A percentile compares a stretch with the other conserved stretches of the same genome.
These are phyloP conservation scores for Falco berigora DNA, from an alignment of 2,797 vertebrate species.

Conservation along the genomic window DNA sequence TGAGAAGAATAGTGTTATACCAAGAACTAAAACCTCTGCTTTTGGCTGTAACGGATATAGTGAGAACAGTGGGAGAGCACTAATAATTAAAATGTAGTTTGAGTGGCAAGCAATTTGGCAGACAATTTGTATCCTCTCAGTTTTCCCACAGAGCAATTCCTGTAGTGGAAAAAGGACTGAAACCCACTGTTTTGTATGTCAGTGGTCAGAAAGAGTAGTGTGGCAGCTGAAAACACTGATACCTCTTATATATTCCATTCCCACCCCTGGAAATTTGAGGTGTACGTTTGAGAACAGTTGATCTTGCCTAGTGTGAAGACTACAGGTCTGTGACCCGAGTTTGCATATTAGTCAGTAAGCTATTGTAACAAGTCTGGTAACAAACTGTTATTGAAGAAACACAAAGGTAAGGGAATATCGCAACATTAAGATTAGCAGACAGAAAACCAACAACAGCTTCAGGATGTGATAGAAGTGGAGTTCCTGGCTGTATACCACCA, in stretches of 20 bases:
- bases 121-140: not conserved
- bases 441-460: not conserved
- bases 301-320: not conserved
- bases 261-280: not conserved
- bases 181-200: accelerated
- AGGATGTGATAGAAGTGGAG: not conserved
- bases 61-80: not conserved
- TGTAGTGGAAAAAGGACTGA: not conserved
- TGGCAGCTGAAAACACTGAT: not conserved
- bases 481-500: not conserved
- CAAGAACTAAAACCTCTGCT: not conserved
- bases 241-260: not conserved
- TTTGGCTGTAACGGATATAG: not conserved
- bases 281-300: not conserved
- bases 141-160: not conserved
- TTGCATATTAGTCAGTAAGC: not conserved
- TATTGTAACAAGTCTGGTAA: not conserved
- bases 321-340: not conserved
- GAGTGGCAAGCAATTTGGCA: not conserved
- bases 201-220: not conserved
- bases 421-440: not conserved
- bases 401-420: not conserved
- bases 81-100: not conserved
- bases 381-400: not conserved
- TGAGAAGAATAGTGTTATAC: not conserved